A percentile compares a stretch with the other conserved stretches of the same genome.
Evolutionary conservation across 2,797 vertebrate genomes (phyloP).

Genomic region (Alauda arvensis): DNA sequence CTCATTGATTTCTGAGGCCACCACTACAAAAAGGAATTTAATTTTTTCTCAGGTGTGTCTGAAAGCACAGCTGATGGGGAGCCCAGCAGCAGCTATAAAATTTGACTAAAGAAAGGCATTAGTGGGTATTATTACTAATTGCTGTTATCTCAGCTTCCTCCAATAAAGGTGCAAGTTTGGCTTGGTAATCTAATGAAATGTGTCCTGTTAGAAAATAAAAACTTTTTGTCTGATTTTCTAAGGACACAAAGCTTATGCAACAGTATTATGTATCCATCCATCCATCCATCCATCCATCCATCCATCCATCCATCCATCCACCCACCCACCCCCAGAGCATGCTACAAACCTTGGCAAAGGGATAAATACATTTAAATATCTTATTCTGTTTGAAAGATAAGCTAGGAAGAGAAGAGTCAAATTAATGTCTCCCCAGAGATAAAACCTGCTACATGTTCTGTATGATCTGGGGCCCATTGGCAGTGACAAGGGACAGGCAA

Average conservation of each 20-base stretch:
- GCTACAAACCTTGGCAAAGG: not conserved
- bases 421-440: not conserved
- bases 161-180: not conserved
- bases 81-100: not conserved
- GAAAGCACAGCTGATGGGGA: not conserved
- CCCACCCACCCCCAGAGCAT: not conserved
- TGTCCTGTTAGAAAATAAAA: not conserved
- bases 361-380: not conserved
- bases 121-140: not conserved
- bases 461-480: not conserved
- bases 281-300: not conserved
- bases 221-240: not conserved
- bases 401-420: not conserved
- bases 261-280: not conserved
- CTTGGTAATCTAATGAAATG: not conserved
- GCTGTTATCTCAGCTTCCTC: not conserved
- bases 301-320: not conserved
- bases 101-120: not conserved
- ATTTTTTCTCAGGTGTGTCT: not conserved
- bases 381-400: not conserved
- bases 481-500: not conserved
- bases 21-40: not conserved
- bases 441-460: not conserved
- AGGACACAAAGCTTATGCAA: not conserved
- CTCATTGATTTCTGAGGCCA: not conserved